Evolutionary conservation across 2,888 invertebrate genomes (phyloP).

Genomic region (Chaitophorus viminalis): DNA sequence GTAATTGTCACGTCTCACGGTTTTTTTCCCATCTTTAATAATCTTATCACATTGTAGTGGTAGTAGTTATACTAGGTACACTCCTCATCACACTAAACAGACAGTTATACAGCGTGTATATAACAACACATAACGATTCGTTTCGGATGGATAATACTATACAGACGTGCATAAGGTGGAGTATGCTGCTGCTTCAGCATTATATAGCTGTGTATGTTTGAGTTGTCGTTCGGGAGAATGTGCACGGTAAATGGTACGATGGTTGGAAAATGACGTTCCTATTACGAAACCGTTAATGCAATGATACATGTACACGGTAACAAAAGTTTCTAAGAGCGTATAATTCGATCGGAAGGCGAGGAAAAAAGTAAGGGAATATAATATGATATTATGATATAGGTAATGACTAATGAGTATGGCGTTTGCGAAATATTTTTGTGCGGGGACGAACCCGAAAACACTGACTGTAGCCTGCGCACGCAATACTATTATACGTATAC

Average conservation of each 20-base stretch:
- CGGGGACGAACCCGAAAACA: neutral
- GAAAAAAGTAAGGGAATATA: neutral
- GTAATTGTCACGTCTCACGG: conserved; percentile 17
- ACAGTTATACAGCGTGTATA: neutral
- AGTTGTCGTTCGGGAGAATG: conserved; percentile 1
- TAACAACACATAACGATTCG: conserved; percentile 4
- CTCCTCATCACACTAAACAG: neutral
- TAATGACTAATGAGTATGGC: neutral
- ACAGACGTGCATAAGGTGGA: neutral
- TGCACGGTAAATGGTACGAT: neutral
- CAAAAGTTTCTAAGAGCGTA: neutral
- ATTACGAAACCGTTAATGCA: neutral
- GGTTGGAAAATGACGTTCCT: conserved; percentile 33
- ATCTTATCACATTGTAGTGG: neutral
- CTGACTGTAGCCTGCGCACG: neutral
- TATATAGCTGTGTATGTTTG: neutral
- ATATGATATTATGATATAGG: neutral
- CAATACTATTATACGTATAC: too few species aligned
- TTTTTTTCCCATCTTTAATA: neutral
- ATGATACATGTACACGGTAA: neutral
- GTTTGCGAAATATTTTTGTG: neutral
- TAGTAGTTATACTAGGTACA: neutral
- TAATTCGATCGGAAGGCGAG: neutral
- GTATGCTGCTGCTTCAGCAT: neutral
- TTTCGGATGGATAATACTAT: neutral